phyloP scores from a whole-genome alignment of 2,888 invertebrate species.

The Rhodophaea formosa region DNA sequence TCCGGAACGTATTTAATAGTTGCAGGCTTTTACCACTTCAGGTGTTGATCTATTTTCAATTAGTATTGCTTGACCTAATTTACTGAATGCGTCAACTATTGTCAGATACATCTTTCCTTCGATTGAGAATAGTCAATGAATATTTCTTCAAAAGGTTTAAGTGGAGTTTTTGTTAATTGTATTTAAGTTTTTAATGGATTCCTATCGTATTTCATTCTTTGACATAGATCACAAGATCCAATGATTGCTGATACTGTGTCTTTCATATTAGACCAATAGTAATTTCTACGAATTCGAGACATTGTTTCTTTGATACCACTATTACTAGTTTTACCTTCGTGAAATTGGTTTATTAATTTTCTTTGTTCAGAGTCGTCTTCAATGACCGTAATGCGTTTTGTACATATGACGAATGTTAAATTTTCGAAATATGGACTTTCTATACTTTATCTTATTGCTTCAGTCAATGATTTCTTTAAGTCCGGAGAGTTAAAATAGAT shows the following conservation, averaged over 20 bases:
- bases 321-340: neutral
- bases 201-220: constrained; percentile 15
- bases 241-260: constrained; percentile 16
- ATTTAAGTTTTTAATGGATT: constrained; percentile 19
- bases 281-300: constrained; percentile 4
- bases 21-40: constrained; percentile 18
- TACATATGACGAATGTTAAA: no score
- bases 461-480: no score
- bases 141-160: constrained; percentile 19
- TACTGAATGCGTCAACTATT: constrained; percentile 15
- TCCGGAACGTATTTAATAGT: no score
- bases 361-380: no score
- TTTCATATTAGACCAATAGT: constrained; percentile 19
- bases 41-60: constrained; percentile 16
- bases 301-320: constrained; percentile 17
- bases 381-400: no score
- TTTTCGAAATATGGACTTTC: no score
- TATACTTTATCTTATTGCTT: no score
- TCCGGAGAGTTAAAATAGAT: no score
- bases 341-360: no score
- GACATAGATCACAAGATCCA: constrained; percentile 16
- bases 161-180: constrained; percentile 19
- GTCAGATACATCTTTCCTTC: neutral
- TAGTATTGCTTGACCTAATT: constrained; percentile 17
- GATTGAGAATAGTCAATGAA: constrained; percentile 19